These are phyloP conservation scores for Apis mellifera DNA, from an alignment of 1,140 invertebrate species.

Conservation along the genomic window Amel_HAv3.1 CM009932.2:9278001-9278500, in stretches of 20 bases:
- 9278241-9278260: neutral
- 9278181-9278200: too few species aligned
- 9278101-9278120: neutral
- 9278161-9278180: neutral
- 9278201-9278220: neutral
- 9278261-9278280: neutral
- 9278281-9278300: neutral
- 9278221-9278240: slow-evolving; percentile 4
- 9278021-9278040: too few species aligned
- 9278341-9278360: slow-evolving; percentile 5
- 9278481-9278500: slow-evolving; percentile 3
- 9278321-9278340: too few species aligned
- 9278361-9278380: slow-evolving; percentile 12
- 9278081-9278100: neutral
- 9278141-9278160: neutral
- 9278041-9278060: too few species aligned
- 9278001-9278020: neutral
- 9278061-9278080: too few species aligned
- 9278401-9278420: too few species aligned
- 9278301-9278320: too few species aligned
- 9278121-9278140: neutral
- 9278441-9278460: neutral
- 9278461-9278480: neutral
- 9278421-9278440: neutral
- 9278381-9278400: neutral